Evolutionary conservation across 2,888 invertebrate genomes (phyloP), one percentile per base, ranked within the genome.

Genomic region (Clepsis dumicolana): DNA sequence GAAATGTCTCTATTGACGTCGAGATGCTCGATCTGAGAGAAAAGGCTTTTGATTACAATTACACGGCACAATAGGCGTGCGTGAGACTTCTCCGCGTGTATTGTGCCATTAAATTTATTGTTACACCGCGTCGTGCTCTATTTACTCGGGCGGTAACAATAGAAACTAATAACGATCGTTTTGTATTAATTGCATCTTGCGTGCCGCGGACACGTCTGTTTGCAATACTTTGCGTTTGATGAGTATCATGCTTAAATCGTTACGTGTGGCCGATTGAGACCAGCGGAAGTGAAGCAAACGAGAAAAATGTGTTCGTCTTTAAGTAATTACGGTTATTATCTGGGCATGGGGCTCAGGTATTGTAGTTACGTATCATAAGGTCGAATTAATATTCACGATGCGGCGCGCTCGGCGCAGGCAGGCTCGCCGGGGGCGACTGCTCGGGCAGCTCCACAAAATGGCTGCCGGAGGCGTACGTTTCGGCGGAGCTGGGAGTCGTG

Each of bases 131-230:
- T 81, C 86, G 88, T 85, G 91, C 90, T 91, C 91, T 90, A 90
- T 90, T 91, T 90, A 88, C 81, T 84, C 80, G 78, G 80, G 75
- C 84, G 82, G 86, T 82, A 89, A 91, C 89, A 90, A 90, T 90
- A 88, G 89, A 91, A 90, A 89, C 83, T 85, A 91, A 89, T 90
- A 89, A 88, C 82, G 84, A 87, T 87, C 83, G 83, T 89, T 88
- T 81, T 83, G 81, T 81, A 84, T 90, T 91, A 91, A 89, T 88
- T 88, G 85, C 79, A 77, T 80, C 81, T 85, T 84, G 87, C 86
- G 84, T 85, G 85, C 86, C 80, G 75, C 72, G 77, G 75, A 77
- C 74, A 81, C 82, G 81, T 82, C 82, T 80, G 79, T 81, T 81
- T 79, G 84, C 83, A 85, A 86, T 81, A 80, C 70, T 82, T 80